Base-by-base conservation (phyloP, 2,113 vertebrate species). In the Halcyon malimbica region DNA sequence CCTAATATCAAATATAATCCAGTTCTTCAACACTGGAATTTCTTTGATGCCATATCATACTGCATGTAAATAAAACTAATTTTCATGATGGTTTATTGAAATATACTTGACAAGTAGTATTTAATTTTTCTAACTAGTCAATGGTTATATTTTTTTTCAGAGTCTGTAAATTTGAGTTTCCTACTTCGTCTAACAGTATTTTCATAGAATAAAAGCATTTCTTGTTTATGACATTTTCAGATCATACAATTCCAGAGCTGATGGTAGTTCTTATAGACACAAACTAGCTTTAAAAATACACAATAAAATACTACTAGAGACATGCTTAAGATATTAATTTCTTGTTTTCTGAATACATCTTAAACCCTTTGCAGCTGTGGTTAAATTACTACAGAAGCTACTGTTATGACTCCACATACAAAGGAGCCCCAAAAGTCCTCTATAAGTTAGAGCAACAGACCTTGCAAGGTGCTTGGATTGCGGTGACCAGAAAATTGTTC, bases 401-500 rank as follows among this genome's bases (percentile, higher is more conserved):
- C 83, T 83, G 80, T 88, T 89, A 93, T 39, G 31, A 73, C 80
- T 97, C 92, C 96, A 93, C 96, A 64, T 64, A 95, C 86, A 97
- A 92, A 98, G 98, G 98, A 98, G 97, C 98, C 97, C 97, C 98
- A 33, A 95, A 98, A 98, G 98, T 98, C 99, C 98, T 99, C 98
- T 98, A 97, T 98, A 98, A 99, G 98, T 99, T 98, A 98, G 98
- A 98, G 98, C 98, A 98, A 98, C 92, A 95, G 98, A 98, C 98
- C 98, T 98, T 98, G 99, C 98, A 98, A 99, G 99, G 98, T 98
- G 98, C 99, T 99, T 97, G 98, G 98, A 98, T 99, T 98, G 98
- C 98, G 91, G 99, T 99, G 99, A 99, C 98, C 99, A 99, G 99
- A 99, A 99, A 99, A 99, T 99, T 99, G 99, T 99, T 98, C 99